Evolutionary conservation across 2,113 vertebrate genomes (phyloP), one percentile per base, ranked within the genome.

Genomic region (Megaceryle torquata): DNA sequence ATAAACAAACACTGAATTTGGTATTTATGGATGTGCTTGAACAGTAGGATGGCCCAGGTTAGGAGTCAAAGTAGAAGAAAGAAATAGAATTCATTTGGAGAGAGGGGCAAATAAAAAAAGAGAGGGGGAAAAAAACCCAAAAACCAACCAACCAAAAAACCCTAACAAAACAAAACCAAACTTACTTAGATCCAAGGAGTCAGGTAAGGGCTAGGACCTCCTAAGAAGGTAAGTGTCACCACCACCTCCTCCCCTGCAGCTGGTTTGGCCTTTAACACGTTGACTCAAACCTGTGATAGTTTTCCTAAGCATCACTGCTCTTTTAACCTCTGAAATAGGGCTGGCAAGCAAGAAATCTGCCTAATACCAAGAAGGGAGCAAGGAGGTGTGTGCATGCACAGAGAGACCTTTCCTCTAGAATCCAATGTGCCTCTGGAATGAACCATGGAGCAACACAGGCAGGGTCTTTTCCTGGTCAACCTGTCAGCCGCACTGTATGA

Each of bases 361-460:
- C 50, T 16, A 35, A 82, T 10, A 19, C 57, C 4, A 1, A 91
- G 53, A 46, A 82, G 24, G 31, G 17, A 86, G 67, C 39, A 12
- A 69, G 48, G 43, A 89, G 64, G 56, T 59, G 84, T 18, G 16
- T 80, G 56, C 50, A 35, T 18, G 68, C 64, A 59, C 1, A 0
- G 43, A 44, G 56, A 88, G 60, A 86, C 54, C 44, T 91, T 79
- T 89, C 65, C 81, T 82, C 71, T 24, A 15, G 81, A 65, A 89
- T 54, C 57, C 70, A 78, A 56, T 2, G 0, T 53, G 54, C 18
- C 50, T 64, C 56, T 35, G 44, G 60, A 51, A 92, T 65, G 60
- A 69, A 60, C 78, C 75, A 60, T 26, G 28, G 50, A 39, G 39
- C 70, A 82, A 48, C 48, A 41, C 0, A 0, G 56, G 35, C 60